A percentile compares a stretch with the other conserved stretches of the same genome.
These are phyloP conservation scores for Alectura lathami DNA, from an alignment of 2,113 vertebrate genomes.

Conservation along the genomic window DNA sequence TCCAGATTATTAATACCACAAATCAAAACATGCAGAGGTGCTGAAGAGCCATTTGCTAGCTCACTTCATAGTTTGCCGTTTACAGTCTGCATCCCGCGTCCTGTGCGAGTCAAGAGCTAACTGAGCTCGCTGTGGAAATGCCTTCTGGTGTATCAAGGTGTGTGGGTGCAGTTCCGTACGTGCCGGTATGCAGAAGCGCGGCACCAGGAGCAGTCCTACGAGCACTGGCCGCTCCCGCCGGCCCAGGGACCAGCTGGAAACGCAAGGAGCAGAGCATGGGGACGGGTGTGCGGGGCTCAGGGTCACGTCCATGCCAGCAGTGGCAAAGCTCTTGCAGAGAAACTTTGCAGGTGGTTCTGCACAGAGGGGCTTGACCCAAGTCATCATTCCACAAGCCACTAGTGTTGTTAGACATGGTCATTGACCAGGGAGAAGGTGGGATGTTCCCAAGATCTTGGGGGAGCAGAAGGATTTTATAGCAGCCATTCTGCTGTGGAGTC, in stretches of 20 bases:
- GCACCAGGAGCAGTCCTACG: background rate
- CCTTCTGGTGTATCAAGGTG: background rate
- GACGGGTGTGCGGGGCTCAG: background rate
- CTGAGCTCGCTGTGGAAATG: background rate
- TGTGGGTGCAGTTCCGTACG: slow-evolving; percentile 3
- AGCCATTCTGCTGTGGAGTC: background rate
- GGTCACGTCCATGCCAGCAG: background rate
- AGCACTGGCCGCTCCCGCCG: background rate
- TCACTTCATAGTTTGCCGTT: background rate
- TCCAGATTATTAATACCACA: background rate
- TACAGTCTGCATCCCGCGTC: background rate
- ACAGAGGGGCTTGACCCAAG: background rate
- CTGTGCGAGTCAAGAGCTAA: background rate
- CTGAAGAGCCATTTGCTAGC: background rate
- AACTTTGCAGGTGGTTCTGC: background rate
- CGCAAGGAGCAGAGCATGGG: background rate
- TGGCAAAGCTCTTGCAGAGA: background rate
- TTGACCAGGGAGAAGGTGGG: background rate
- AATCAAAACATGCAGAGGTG: background rate
- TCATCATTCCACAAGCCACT: background rate
- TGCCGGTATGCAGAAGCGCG: slow-evolving; percentile 1
- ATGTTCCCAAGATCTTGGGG: background rate
- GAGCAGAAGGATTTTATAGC: background rate
- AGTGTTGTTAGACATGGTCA: background rate
- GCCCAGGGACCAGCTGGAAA: background rate